phyloP scores from a whole-genome alignment of 2,113 vertebrate genomes.

The Mesocricetus auratus region DNA sequence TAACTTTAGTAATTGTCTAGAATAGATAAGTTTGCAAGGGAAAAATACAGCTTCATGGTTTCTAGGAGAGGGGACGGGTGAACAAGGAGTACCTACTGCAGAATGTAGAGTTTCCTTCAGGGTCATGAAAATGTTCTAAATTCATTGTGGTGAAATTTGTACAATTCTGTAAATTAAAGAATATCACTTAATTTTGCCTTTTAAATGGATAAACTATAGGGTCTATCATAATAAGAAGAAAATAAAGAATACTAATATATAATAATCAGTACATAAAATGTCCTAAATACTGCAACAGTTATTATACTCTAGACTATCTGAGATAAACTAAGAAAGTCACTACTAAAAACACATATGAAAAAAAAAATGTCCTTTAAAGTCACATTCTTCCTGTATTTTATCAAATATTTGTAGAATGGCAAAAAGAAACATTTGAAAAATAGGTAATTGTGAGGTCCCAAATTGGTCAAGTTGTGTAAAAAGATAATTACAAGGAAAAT shows the following conservation, averaged over 20 bases:
- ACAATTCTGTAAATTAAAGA: constrained; percentile 21
- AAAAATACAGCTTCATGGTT: neutral
- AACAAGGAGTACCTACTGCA: neutral
- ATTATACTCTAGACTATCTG: neutral
- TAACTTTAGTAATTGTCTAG: neutral
- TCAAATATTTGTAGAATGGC: neutral
- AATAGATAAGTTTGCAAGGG: neutral
- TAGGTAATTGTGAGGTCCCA: neutral
- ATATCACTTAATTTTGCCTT: neutral
- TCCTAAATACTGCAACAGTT: neutral
- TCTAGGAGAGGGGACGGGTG: neutral
- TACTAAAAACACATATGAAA: neutral
- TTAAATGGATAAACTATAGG: neutral
- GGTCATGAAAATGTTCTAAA: constrained; percentile 20
- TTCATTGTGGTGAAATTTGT: neutral
- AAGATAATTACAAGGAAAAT: neutral
- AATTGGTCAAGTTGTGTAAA: neutral
- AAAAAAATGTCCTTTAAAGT: neutral
- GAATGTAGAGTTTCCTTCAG: neutral
- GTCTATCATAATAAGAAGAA: neutral
- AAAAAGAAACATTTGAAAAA: neutral
- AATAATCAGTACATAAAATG: neutral
- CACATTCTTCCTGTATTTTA: neutral
- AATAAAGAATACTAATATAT: neutral
- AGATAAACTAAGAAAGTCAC: neutral